Percentiles rank a stretch among this genome's conserved stretches.
phyloP scores from a whole-genome alignment of 2,113 vertebrate species.

The Macrotus californicus region DNA sequence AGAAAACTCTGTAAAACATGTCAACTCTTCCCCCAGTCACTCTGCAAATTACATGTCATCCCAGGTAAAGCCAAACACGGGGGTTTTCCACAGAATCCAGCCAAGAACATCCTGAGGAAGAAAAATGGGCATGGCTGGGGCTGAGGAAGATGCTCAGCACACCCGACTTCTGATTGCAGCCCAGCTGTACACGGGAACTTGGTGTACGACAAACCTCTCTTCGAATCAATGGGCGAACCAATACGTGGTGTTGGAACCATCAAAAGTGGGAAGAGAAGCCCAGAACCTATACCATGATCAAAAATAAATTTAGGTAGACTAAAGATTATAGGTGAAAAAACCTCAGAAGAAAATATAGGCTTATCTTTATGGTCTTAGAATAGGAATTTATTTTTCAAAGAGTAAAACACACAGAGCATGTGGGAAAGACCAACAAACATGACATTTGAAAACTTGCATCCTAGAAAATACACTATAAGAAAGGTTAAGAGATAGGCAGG shows the following conservation, averaged over 20 bases:
- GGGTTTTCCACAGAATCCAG: neutral
- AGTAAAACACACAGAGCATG: neutral
- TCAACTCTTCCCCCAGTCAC: neutral
- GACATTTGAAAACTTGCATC: neutral
- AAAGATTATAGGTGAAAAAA: neutral
- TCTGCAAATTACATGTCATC: neutral
- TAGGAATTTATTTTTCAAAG: neutral
- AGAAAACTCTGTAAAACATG: neutral
- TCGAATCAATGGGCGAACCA: neutral
- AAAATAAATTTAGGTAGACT: neutral
- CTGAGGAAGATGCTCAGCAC: neutral
- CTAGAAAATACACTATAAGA: neutral
- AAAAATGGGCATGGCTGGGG: neutral
- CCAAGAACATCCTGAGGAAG: neutral
- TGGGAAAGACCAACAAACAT: neutral
- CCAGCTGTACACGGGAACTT: neutral
- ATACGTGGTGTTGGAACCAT: neutral
- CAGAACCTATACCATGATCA: neutral
- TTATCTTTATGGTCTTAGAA: neutral
- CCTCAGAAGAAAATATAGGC: slow-evolving; percentile 9
- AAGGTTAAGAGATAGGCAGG: neutral
- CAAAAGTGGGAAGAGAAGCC: neutral
- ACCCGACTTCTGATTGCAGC: neutral
- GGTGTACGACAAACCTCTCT: neutral
- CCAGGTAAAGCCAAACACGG: neutral